Base-by-base conservation (phyloP, 2,888 invertebrate species). In the Drosophila subsilvestris region DNA sequence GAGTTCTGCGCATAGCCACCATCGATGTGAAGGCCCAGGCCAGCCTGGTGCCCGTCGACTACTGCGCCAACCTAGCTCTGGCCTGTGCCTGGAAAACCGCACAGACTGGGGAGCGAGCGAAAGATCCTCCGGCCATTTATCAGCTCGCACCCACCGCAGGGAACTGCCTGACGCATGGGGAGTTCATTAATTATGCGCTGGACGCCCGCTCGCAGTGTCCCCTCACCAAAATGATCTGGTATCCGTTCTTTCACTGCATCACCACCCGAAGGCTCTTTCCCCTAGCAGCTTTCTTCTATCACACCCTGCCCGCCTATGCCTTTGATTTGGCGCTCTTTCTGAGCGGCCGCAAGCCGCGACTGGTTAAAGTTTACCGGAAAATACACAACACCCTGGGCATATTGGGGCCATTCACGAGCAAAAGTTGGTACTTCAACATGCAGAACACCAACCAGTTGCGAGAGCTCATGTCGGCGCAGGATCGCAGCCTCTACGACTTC, bases 101-200 rank as follows among this genome's bases (percentile, higher is more conserved):
- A 0, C 14, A 42, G 25, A 55, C 67, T 1, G 1, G 25, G 10
- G 22, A 43, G 6, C 17, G 5, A 8, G 17, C 14, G 8, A n/a
- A 17, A 27, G 45, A 61, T 63, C n/a, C 22, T 25, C 74, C 89
- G 1, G 55, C 73, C 12, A 89, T 90, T 25, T 98, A 96, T 93
- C 98, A 98, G 92, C 97, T 95, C 91, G 96, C 97, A 1, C 96
- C 97, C 0, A 96, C 96, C 0, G 93, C 93, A 1, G 94, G 96
- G 66, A 97, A 97, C 89, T 94, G 95, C 0, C 92, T 98, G 44
- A 95, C 94, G 0, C 98, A 98, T 97, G 93, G 92, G 0, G 93
- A 96, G 54, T 96, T 96, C 82, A 93, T 32, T 0, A 29, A 62
- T 4, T 54, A 67, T n/a, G 62, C 79, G 6, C 43, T 68, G 9